A percentile compares a stretch with the other conserved stretches of the same genome.
Conservation (phyloP, 2,113 vertebrate species). For the Coreoperca whiteheadi region DNA sequence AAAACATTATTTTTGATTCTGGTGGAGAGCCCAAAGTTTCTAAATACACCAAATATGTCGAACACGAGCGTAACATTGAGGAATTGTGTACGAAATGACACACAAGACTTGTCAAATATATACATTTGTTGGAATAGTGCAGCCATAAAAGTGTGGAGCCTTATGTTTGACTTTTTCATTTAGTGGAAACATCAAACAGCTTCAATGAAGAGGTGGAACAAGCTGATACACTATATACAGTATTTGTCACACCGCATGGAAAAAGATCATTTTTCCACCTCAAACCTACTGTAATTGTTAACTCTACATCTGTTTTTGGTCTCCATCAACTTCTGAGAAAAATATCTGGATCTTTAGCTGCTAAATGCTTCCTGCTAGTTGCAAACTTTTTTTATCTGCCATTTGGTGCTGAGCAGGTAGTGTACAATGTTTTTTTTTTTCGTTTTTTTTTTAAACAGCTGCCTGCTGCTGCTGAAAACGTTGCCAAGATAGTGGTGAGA, state of each 20-base stretch:
- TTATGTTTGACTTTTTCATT: constrained; percentile 17
- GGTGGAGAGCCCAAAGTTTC: not conserved
- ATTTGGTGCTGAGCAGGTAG: not conserved
- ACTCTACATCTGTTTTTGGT: too few relatives aligned
- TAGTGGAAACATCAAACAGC: constrained; percentile 16
- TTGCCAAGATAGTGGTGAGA: too few relatives aligned
- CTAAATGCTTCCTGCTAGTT: not conserved
- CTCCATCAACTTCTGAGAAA: not conserved
- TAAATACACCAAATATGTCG: not conserved
- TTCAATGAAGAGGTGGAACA: too few relatives aligned
- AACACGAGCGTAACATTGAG: too few relatives aligned
- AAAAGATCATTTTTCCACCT: not conserved
- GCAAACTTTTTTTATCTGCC: not conserved
- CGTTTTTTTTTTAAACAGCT: too few relatives aligned
- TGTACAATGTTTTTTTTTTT: not conserved
- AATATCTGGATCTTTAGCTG: not conserved
- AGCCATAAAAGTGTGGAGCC: too few relatives aligned
- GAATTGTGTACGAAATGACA: not conserved
- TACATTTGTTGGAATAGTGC: not conserved
- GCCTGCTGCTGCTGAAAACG: too few relatives aligned
- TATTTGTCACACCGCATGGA: not conserved
- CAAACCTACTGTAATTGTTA: not conserved
- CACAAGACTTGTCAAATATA: not conserved
- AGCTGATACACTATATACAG: too few relatives aligned
- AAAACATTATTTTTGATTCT: not conserved